Evolutionary conservation across 2,113 vertebrate species (phyloP).

Genomic region (Callionymus lyra): DNA sequence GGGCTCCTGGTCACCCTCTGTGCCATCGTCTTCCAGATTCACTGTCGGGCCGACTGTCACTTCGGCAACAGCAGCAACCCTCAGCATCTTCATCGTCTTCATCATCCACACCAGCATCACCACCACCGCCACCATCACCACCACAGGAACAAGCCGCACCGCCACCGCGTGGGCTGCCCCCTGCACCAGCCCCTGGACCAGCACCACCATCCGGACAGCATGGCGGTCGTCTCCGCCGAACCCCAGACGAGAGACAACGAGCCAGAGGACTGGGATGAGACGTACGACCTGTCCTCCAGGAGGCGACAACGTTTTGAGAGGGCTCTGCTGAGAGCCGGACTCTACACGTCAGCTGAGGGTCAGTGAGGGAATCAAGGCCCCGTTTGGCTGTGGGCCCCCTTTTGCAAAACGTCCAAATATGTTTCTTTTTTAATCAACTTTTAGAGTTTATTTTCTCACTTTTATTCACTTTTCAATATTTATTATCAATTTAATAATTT

Average conservation of each 20-base stretch:
- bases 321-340: slow-evolving; percentile 79
- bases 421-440: too few relatives aligned
- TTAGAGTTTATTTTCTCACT: too few relatives aligned
- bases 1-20: slow-evolving; percentile 84
- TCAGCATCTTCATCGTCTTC: slow-evolving; percentile 31
- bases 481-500: too few relatives aligned
- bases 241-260: slow-evolving; percentile 53
- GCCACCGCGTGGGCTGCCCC: slow-evolving; percentile 17
- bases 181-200: slow-evolving; percentile 24
- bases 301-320: slow-evolving; percentile 85
- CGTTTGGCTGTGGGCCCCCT: too few relatives aligned
- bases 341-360: slow-evolving; percentile 80
- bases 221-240: slow-evolving; percentile 29
- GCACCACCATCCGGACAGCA: slow-evolving; percentile 26
- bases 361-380: too few relatives aligned
- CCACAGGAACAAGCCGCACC: slow-evolving; percentile 2
- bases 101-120: slow-evolving; percentile 32
- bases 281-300: slow-evolving; percentile 68
- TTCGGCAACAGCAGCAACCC: slow-evolving; percentile 48
- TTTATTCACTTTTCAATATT: too few relatives aligned
- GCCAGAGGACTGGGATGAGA: slow-evolving; percentile 75
- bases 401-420: too few relatives aligned
- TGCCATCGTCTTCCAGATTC: slow-evolving; percentile 81
- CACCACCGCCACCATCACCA: slow-evolving; percentile 23
- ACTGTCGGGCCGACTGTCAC: slow-evolving; percentile 81